Evolutionary conservation across 2,797 vertebrate genomes (phyloP), one percentile per base, ranked within the genome.

Genomic region (Acanthornis magna): DNA sequence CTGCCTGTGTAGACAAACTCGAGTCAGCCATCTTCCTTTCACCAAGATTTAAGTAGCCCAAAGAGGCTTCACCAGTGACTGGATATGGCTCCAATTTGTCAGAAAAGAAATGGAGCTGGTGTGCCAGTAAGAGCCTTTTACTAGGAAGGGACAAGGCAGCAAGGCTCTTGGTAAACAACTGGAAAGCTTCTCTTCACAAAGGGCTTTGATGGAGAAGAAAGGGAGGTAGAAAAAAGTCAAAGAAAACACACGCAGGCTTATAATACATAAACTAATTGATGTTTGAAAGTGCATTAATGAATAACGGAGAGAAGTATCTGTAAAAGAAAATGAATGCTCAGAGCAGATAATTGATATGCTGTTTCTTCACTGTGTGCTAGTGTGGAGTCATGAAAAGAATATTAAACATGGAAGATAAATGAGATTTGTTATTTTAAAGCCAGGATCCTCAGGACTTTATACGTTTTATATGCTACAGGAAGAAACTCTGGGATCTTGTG

Each of bases 261-360:
- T 70, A 93, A 89, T 73, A 94, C 91, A 91, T 72, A 78, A 95
- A 66, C 45, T 91, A 94, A 96, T 61, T 89, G 74, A 79, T 84
- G 76, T 94, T 93, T 94, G 78, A 68, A 94, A 96, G 50, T 81
- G 66, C 77, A 79, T 86, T 93, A 90, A 89, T 93, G 95, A 91
- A 45, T 73, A 84, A 80, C 1, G 0, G 76, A 71, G 76, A 91
- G 89, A 89, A 90, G 42, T 86, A 86, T 90, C 82, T 94, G 92
- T 66, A 86, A 82, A 93, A 88, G 82, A 93, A 96, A 95, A 92
- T 88, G 70, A 96, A 88, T 93, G 88, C 83, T 93, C 76, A 82
- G 88, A 94, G 94, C 82, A 79, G 95, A 79, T 94, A 96, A 95
- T 71, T 96, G 94, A 94, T 89, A 86, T 75, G 62, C 95, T 88